Evolutionary conservation across 2,888 invertebrate species (phyloP), one percentile per base, ranked within the genome.

Genomic region (Polydrusus cervinus): DNA sequence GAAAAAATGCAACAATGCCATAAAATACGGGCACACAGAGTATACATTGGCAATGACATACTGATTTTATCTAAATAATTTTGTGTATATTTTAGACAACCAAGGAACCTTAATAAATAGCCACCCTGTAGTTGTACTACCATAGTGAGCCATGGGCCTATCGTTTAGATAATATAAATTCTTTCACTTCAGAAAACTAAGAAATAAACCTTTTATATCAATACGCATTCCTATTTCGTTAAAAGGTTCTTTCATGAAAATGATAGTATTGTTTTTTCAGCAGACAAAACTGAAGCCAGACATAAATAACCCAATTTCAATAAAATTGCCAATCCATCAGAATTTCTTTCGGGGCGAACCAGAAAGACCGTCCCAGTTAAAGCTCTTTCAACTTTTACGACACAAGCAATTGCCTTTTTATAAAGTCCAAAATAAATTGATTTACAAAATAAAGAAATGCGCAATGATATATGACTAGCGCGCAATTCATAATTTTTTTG

Each of bases 361-460:
- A 45, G 45, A 45, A n/a, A 25, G 25, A 30, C 25, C 6, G 53
- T 30, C 25, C 53, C 25, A 53, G 20, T 53, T 53, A 53, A 25
- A 53, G 53, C 25, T 53, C 25, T 53, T 53, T 53, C 64, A 53
- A 66, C 38, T 51, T 66, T 66, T 53, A 53, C 66, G 66, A 66
- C 66, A 40, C 40, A 51, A 51, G 45, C 53, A 66, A 66, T 66
- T 66, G 53, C 66, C 30, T 66, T 51, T 40, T 53, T 34, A 38
- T 18, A 38, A 66, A 20, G 38, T 30, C n/a, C 10, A 20, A 66
- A 66, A 49, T 66, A 66, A 51, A 66, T 66, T 25, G 20, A 51
- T 45, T 66, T 66, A 11, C 51, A 25, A 51, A 66, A 53, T 66
- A 16, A 66, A 30, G 34, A 18, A 53, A 53, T 40, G 18, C 25